Conservation (phyloP, 2,888 invertebrate species). For the Melolontha melolontha region DNA sequence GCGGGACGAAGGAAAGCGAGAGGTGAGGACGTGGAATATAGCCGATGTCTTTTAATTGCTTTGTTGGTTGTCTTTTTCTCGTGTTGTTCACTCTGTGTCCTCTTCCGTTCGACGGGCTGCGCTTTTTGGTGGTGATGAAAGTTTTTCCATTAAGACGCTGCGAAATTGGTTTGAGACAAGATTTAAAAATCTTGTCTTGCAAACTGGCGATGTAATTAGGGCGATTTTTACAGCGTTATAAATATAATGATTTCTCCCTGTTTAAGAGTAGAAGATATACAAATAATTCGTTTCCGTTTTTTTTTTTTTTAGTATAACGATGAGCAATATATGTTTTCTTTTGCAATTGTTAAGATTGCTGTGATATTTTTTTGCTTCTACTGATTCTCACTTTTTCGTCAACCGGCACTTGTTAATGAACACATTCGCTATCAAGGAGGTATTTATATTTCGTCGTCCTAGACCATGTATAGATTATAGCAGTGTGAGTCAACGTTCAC, state of each 20-base stretch:
- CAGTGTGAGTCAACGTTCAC: too few species aligned
- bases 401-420: too few species aligned
- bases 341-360: too few species aligned
- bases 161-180: conserved; percentile 35
- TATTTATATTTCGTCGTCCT: too few species aligned
- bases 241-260: conserved; percentile 9
- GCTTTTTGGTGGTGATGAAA: conserved; percentile 23
- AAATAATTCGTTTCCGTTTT: too few species aligned
- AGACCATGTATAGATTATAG: too few species aligned
- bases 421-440: too few species aligned
- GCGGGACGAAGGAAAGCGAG: not conserved
- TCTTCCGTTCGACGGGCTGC: not conserved
- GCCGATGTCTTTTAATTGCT: conserved; percentile 35
- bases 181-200: conserved; percentile 35
- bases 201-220: conserved; percentile 12
- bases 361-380: too few species aligned
- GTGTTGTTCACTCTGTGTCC: conserved; percentile 10
- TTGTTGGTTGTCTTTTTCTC: conserved; percentile 16
- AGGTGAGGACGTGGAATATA: not conserved
- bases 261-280: too few species aligned
- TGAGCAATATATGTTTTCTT: too few species aligned
- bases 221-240: conserved; percentile 33
- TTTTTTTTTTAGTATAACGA: too few species aligned
- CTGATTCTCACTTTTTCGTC: too few species aligned
- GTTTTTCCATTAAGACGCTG: conserved; percentile 34